Evolutionary conservation across 2,113 vertebrate species (phyloP).

Genomic region (Pelodiscus sinensis): DNA sequence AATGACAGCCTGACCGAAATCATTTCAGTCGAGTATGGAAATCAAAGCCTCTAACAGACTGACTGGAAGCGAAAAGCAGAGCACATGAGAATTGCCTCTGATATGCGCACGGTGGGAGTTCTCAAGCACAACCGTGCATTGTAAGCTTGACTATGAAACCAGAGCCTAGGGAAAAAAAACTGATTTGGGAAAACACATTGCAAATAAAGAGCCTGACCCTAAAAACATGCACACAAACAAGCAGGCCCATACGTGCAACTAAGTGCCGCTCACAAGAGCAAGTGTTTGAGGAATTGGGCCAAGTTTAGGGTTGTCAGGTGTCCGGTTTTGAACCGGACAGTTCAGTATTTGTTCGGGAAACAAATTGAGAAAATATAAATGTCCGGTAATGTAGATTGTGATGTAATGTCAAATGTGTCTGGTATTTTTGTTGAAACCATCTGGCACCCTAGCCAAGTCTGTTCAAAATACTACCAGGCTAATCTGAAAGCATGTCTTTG

Average conservation of each 20-base stretch:
- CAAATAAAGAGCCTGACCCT: not conserved
- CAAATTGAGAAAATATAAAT: no score
- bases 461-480: not conserved
- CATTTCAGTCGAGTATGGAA: constrained; percentile 49
- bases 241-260: not conserved
- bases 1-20: constrained; percentile 48
- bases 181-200: constrained; percentile 40
- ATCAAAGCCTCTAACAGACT: constrained; percentile 53
- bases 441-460: not conserved
- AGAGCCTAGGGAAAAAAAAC: constrained; percentile 9
- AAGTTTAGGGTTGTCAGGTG: not conserved
- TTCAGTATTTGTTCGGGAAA: no score
- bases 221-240: not conserved
- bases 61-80: constrained; percentile 50
- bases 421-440: no score
- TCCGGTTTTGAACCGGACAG: no score
- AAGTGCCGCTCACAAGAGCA: not conserved
- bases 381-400: no score
- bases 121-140: constrained; percentile 53
- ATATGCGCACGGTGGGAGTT: not conserved
- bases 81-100: constrained; percentile 6
- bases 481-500: not conserved
- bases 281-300: not conserved
- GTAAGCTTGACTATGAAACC: constrained; percentile 36
- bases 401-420: no score